A percentile compares a stretch with the other conserved stretches of the same genome.
These are phyloP conservation scores for Clivina fossor DNA, from an alignment of 2,888 invertebrate genomes.

Conservation along the genomic window DNA sequence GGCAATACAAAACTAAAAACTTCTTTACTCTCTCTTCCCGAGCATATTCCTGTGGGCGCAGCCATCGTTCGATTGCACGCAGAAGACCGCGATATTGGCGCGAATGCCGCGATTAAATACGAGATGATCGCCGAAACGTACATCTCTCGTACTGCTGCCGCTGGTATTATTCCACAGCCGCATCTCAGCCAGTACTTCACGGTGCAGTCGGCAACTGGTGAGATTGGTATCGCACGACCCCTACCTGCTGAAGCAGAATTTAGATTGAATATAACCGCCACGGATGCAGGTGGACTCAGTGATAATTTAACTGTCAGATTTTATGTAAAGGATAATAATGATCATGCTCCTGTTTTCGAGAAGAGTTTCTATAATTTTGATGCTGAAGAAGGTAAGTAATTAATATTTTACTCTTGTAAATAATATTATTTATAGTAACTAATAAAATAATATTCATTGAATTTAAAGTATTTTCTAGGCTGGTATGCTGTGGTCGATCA, in stretches of 20 bases:
- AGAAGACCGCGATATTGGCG: slow-evolving; percentile 70
- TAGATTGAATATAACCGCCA: slow-evolving; percentile 72
- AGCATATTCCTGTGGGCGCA: slow-evolving; percentile 71
- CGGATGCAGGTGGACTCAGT: slow-evolving; percentile 73
- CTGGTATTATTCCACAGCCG: slow-evolving; percentile 54
- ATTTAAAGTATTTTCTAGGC: too few species aligned
- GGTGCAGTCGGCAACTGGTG: slow-evolving; percentile 74
- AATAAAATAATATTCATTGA: too few species aligned
- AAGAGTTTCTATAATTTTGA: slow-evolving; percentile 83
- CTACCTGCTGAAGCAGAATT: slow-evolving; percentile 76
- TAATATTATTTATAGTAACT: too few species aligned
- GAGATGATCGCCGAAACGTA: slow-evolving; percentile 69
- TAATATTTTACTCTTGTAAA: too few species aligned
- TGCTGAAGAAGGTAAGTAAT: slow-evolving; percentile 69
- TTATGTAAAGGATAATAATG: slow-evolving; percentile 77
- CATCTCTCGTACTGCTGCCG: slow-evolving; percentile 57
- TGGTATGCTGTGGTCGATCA: too few species aligned
- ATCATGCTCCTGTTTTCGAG: slow-evolving; percentile 80
- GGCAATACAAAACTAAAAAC: slow-evolving; percentile 44
- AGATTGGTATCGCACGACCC: slow-evolving; percentile 69
- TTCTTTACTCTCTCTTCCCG: slow-evolving; percentile 70
- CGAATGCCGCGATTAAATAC: slow-evolving; percentile 72
- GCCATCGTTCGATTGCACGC: slow-evolving; percentile 70
- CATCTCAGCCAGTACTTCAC: slow-evolving; percentile 69
- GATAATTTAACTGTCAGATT: slow-evolving; percentile 71